Conservation (phyloP, 1,140 invertebrate genomes). For the Drosophila orosa region DNA sequence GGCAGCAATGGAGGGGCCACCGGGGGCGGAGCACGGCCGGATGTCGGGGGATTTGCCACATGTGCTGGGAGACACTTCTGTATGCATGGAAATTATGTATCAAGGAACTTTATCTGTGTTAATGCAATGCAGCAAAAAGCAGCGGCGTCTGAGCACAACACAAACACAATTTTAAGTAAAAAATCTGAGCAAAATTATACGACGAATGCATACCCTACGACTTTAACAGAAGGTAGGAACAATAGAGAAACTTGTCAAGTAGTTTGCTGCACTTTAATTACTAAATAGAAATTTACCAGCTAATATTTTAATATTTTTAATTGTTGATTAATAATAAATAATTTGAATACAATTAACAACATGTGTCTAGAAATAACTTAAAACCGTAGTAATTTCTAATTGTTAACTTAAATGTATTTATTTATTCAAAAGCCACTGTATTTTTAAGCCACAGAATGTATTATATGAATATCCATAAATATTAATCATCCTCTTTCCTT, state of each 20-base stretch:
- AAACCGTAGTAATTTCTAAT: too few relatives aligned
- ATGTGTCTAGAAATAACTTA: too few relatives aligned
- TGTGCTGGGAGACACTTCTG: slow-evolving; percentile 67
- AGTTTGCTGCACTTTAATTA: background rate
- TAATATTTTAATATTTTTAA: too few relatives aligned
- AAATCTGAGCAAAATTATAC: background rate
- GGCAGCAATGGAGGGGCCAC: background rate
- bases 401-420: too few relatives aligned
- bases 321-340: too few relatives aligned
- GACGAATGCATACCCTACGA: background rate
- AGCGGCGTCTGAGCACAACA: slow-evolving; percentile 46
- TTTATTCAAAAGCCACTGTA: too few relatives aligned
- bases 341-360: too few relatives aligned
- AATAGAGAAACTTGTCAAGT: too few relatives aligned
- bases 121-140: slow-evolving; percentile 80
- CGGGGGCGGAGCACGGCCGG: slow-evolving; percentile 2
- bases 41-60: slow-evolving; percentile 44
- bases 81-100: slow-evolving; percentile 81
- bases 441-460: background rate
- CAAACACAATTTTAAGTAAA: slow-evolving; percentile 33
- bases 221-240: background rate
- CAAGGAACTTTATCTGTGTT: slow-evolving; percentile 83
- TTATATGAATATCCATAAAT: background rate
- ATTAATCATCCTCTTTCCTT: background rate
- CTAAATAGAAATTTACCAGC: background rate